Conservation (phyloP, 2,888 invertebrate species). For the Macroteleia sp. region DNA sequence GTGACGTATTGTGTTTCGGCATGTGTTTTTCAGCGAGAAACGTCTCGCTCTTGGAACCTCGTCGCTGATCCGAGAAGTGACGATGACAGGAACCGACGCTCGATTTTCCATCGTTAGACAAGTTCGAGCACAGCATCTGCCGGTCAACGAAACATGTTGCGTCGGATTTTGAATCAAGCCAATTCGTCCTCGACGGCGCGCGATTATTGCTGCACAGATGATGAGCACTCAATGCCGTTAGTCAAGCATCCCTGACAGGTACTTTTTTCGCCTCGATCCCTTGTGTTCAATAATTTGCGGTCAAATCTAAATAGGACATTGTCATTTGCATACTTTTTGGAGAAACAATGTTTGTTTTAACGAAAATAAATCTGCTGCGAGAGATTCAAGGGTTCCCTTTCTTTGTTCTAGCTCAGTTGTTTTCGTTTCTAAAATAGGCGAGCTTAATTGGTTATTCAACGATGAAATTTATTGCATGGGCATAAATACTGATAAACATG, state of each 20-base stretch:
- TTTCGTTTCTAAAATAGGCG: too few species aligned
- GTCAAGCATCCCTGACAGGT: conserved; percentile 54
- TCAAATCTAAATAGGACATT: background rate
- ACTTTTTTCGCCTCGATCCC: conserved; percentile 18
- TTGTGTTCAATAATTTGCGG: background rate
- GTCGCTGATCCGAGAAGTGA: conserved; percentile 21
- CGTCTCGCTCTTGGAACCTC: background rate
- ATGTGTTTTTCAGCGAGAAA: conserved; percentile 7
- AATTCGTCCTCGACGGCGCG: conserved; percentile 41
- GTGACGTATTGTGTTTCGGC: conserved; percentile 11
- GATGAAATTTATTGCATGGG: too few species aligned
- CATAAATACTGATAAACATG: too few species aligned
- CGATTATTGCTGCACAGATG: conserved; percentile 37
- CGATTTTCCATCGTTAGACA: conserved; percentile 1
- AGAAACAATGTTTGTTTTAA: too few species aligned
- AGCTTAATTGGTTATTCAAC: too few species aligned
- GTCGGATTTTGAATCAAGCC: conserved; percentile 24
- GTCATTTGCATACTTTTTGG: too few species aligned
- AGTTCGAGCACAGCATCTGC: conserved; percentile 5
- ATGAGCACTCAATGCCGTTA: conserved; percentile 46
- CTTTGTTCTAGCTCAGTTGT: too few species aligned
- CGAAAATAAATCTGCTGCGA: too few species aligned
- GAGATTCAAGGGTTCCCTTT: too few species aligned
- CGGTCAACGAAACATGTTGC: conserved; percentile 46
- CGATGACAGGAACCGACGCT: conserved; percentile 18